Percentiles rank a stretch among this genome's conserved stretches.
These are phyloP conservation scores for Nothocercus nigrocapillus DNA, from an alignment of 2,113 vertebrate genomes.

Conservation along the genomic window DNA sequence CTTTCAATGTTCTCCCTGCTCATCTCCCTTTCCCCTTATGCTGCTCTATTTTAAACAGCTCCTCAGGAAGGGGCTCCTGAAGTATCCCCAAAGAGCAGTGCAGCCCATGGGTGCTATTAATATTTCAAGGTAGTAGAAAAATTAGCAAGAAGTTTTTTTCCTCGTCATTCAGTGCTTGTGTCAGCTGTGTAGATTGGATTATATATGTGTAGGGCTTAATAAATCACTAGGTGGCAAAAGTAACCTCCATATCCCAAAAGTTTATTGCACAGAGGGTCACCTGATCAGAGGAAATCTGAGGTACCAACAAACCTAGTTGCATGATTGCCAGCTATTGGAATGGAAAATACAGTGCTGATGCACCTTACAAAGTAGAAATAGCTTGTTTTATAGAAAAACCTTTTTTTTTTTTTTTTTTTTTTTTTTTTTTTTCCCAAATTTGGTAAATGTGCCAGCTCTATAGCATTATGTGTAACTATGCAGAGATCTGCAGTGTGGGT, in stretches of 20 bases:
- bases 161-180: background rate
- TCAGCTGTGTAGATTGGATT: background rate
- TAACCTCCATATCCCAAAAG: background rate
- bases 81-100: background rate
- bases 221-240: background rate
- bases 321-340: background rate
- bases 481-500: background rate
- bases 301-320: background rate
- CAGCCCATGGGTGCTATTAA: too few species aligned
- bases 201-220: background rate
- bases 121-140: background rate
- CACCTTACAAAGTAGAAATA: background rate
- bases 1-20: rapidly evolving
- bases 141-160: background rate
- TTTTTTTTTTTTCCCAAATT: background rate
- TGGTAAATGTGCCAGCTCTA: background rate
- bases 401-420: too few species aligned
- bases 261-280: background rate
- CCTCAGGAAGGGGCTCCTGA: background rate
- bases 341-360: background rate
- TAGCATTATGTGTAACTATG: too few species aligned
- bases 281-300: background rate
- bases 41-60: background rate
- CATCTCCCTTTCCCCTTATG: rapidly evolving
- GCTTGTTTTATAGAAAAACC: background rate